These are phyloP conservation scores for Nixonia krombeini DNA, from an alignment of 1,140 invertebrate species.

Conservation along the genomic window DNA sequence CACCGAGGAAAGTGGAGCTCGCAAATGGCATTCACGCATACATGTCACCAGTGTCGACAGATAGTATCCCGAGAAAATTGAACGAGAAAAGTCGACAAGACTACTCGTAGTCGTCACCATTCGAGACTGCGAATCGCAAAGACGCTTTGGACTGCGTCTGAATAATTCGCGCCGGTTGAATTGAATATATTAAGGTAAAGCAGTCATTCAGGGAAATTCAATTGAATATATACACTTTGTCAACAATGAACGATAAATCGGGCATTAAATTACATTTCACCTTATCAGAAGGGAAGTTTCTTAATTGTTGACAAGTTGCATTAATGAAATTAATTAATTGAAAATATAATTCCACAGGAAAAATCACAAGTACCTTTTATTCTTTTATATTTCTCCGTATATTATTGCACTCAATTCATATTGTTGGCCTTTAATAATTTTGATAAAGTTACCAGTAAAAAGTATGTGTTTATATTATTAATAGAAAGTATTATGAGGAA, in stretches of 20 bases:
- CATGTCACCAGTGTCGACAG: constrained; percentile 22
- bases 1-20: constrained; percentile 23
- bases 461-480: too few species aligned
- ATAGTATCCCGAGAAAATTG: constrained; percentile 37
- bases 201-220: constrained; percentile 29
- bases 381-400: too few species aligned
- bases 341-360: too few species aligned
- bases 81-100: constrained; percentile 35
- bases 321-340: too few species aligned
- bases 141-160: constrained; percentile 24
- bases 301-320: too few species aligned
- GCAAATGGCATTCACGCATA: constrained; percentile 31
- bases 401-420: too few species aligned
- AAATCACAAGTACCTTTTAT: too few species aligned
- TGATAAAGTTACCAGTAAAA: too few species aligned
- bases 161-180: constrained; percentile 33
- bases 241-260: constrained; percentile 11
- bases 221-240: constrained; percentile 30
- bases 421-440: too few species aligned
- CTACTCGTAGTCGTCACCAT: constrained; percentile 18
- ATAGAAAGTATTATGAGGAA: too few species aligned
- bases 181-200: constrained; percentile 34
- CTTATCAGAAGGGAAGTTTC: too few species aligned
- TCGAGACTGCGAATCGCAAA: constrained; percentile 20
- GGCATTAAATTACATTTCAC: constrained; percentile 17